Evolutionary conservation across 2,797 vertebrate species (phyloP).

Genomic region (Tenualosa thibaudeaui): DNA sequence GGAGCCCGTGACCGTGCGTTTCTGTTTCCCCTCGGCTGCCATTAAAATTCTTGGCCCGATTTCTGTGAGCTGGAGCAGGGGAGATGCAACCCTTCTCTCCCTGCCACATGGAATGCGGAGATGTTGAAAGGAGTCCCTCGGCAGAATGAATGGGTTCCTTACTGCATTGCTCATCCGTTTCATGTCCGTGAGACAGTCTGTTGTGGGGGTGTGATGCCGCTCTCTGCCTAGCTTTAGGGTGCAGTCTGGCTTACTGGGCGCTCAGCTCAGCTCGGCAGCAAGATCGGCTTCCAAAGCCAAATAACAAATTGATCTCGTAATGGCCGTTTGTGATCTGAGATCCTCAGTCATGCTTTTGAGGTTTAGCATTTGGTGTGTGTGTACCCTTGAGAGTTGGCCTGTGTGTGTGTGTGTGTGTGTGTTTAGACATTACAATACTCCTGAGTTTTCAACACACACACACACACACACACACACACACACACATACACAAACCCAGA

Average conservation of each 20-base stretch:
- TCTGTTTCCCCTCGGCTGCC: not conserved
- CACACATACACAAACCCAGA: not conserved
- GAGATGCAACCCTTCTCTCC: not conserved
- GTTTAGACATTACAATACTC: too few relatives aligned
- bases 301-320: conserved; percentile 20
- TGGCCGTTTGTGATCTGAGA: conserved; percentile 1
- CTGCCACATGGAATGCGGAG: not conserved
- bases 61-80: not conserved
- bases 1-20: not conserved
- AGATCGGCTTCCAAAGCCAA: not conserved
- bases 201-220: not conserved
- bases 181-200: not conserved
- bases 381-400: not conserved
- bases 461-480: conserved; percentile 6
- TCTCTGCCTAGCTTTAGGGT: not conserved
- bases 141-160: conserved; percentile 15
- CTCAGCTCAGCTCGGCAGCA: not conserved
- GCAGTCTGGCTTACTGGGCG: not conserved
- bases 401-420: not conserved
- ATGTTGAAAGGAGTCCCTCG: not conserved
- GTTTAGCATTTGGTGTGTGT: not conserved
- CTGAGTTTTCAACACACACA: conserved; percentile 9
- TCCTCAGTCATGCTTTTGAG: not conserved
- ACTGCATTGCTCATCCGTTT: not conserved
- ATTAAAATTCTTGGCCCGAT: conserved; percentile 4